Evolutionary conservation across 2,888 invertebrate species (phyloP), one percentile per base, ranked within the genome.

Genomic region (Ormyrus rosae): DNA sequence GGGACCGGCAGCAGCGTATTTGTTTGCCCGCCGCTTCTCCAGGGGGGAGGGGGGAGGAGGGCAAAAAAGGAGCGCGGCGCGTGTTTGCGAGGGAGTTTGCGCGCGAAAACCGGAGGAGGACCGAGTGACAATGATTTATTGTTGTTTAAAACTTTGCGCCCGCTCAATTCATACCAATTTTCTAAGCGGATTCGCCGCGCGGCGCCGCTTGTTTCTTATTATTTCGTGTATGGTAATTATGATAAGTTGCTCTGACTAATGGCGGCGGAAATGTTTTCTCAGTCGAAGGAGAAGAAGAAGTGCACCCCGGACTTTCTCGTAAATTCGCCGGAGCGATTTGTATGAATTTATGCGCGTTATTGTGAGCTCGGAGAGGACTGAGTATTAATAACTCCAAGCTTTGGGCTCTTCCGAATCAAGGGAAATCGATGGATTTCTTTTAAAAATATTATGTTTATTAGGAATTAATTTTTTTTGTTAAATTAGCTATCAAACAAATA

Each of bases 71-170:
- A 19, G 56, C 19, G 19, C 19, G 19, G 19, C 70, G 61, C 68
- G 68, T 68, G 56, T 56, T 48, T 11, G 65, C 10, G 46, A 11
- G 46, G 19, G 19, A 48, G 60, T 48, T 46, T 11, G 71, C 13
- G 65, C 8, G 60, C 8, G 6, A 76, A 45, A 55, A 64, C 46
- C 11, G 13, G n/a, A 46, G 13, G 10, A 5, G 11, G 45, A 50
- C 78, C 75, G 81, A 81, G 81, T 84, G 84, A 84, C 83, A 85
- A 85, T 84, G 84, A 85, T 85, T 84, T 84, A 85, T 84, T 81
- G 84, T 82, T 83, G 83, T 84, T 85, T 84, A 84, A 85, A 85
- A 85, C 84, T 85, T 85, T 83, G 83, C 84, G 78, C 78, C 82
- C 81, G 76, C 77, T 80, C 83, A 70, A 81, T 76, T 78, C 78